Percentiles rank a stretch among this genome's conserved stretches.
Evolutionary conservation across 2,888 invertebrate species (phyloP).

Genomic region (Hedya salicella): DNA sequence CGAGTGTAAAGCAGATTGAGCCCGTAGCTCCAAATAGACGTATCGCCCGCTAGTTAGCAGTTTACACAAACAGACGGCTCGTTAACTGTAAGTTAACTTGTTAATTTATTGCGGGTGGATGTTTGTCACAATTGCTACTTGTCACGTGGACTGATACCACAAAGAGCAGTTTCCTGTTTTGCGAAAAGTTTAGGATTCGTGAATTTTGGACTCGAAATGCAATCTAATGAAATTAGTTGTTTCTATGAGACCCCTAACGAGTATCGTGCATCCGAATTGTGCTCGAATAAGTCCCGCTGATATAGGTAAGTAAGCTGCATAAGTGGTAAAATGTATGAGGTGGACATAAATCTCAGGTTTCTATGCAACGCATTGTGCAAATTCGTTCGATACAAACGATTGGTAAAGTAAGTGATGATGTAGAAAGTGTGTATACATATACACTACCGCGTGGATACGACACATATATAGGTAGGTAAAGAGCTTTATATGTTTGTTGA

Average conservation of each 20-base stretch:
- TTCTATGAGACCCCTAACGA: conserved; percentile 17
- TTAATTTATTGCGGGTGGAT: conserved; percentile 73
- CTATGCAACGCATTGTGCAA: not conserved
- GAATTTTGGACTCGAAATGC: conserved; percentile 12
- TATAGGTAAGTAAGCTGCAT: not conserved
- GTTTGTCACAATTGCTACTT: conserved; percentile 70
- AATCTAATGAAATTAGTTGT: conserved; percentile 38
- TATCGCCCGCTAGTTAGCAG: conserved; percentile 78
- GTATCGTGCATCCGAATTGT: conserved; percentile 8
- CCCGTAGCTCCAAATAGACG: conserved; percentile 46
- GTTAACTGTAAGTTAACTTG: conserved; percentile 80
- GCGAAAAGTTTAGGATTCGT: conserved; percentile 31
- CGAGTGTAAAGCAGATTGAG: conserved; percentile 26
- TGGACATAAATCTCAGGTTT: not conserved
- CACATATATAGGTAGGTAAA: not conserved
- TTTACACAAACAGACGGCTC: conserved; percentile 76
- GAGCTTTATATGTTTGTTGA: too few relatives aligned
- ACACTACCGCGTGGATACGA: too few relatives aligned
- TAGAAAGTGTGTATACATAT: not conserved
- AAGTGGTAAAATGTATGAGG: not conserved
- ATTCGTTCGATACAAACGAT: not conserved
- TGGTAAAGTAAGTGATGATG: not conserved
- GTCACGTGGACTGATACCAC: conserved; percentile 51
- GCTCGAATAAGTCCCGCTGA: not conserved
- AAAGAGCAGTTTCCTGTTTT: conserved; percentile 48